Evolutionary conservation across 2,888 invertebrate species (phyloP).

Genomic region (Napeogenes sylphis): DNA sequence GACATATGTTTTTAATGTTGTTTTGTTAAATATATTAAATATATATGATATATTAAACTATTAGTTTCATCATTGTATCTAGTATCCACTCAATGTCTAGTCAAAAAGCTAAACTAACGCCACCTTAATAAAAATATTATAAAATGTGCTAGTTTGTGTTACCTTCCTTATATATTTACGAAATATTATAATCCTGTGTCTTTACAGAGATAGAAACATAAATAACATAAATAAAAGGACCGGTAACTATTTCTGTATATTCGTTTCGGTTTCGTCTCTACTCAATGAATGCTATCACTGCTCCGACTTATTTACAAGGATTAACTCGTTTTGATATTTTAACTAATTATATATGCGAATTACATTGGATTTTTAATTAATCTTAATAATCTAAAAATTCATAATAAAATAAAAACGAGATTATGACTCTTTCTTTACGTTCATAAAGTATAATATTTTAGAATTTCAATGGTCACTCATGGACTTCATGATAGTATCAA

Average conservation of each 20-base stretch:
- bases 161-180: no score
- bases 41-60: no score
- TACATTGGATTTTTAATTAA: background rate
- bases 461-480: background rate
- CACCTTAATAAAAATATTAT: no score
- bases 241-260: background rate
- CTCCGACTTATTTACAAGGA: background rate
- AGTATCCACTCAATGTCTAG: no score
- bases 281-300: background rate
- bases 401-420: background rate
- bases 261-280: slow-evolving; percentile 3
- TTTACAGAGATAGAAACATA: no score
- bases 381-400: no score
- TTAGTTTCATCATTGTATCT: no score
- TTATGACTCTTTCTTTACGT: background rate
- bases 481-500: slow-evolving; percentile 38
- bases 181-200: no score
- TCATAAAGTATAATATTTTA: background rate
- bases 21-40: no score
- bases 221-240: no score
- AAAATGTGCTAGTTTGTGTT: no score
- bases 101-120: no score
- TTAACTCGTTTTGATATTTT: background rate
- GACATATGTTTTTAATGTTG: background rate
- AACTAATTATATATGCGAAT: background rate